These are phyloP conservation scores for Leucozona laternaria DNA, from an alignment of 2,888 invertebrate genomes.

Conservation along the genomic window DNA sequence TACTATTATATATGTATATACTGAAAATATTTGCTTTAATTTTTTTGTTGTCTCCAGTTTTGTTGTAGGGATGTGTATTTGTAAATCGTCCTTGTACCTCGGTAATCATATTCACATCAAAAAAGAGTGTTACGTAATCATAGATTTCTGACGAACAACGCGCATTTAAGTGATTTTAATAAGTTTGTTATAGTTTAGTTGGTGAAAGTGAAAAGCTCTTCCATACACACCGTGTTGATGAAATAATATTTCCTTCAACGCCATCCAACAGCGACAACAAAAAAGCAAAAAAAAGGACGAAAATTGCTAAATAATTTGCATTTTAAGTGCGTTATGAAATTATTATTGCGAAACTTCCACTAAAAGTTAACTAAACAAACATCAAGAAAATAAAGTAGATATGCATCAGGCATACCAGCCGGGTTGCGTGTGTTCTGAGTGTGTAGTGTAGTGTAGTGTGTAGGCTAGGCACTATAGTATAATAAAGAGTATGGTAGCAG, in stretches of 20 bases:
- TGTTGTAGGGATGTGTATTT: background rate
- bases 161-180: constrained; percentile 55
- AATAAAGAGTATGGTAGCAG: no score
- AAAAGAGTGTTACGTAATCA: background rate
- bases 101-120: constrained; percentile 19
- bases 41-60: background rate
- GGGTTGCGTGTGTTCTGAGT: background rate
- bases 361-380: constrained; percentile 61
- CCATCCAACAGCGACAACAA: background rate
- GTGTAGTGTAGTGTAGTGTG: background rate
- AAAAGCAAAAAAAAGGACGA: constrained; percentile 14
- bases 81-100: background rate
- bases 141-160: constrained; percentile 19
- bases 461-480: background rate
- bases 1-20: no score
- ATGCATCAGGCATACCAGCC: background rate
- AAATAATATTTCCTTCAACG: constrained; percentile 13
- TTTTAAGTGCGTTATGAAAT: constrained; percentile 73
- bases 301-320: constrained; percentile 69
- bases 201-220: constrained; percentile 6
- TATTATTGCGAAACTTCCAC: constrained; percentile 68
- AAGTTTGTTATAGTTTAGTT: background rate
- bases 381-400: constrained; percentile 33
- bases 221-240: background rate
- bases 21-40: constrained; percentile 13